Evolutionary conservation across 2,888 invertebrate genomes (phyloP), one percentile per base, ranked within the genome.

Genomic region (Yponomeuta plumbellus): DNA sequence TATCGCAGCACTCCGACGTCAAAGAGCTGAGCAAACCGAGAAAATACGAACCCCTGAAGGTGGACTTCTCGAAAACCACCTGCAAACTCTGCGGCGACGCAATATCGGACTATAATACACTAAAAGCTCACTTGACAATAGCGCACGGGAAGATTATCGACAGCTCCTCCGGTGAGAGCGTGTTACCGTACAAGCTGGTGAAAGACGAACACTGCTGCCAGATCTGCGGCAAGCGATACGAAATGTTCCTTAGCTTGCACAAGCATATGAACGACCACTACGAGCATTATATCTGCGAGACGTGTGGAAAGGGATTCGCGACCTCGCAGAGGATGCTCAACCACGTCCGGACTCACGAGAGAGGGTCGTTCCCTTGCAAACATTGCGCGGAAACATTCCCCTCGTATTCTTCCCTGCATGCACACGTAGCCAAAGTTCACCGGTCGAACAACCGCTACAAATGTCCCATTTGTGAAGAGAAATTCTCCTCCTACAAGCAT

Each of bases 241-340:
- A 90, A 70, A 84, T 86, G 83, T 91, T 91, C 68, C 74, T 89
- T 0, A 87, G 84, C 26, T 75, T 91, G 1, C 90, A 90, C 74
- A 88, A 85, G 67, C 91, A 91, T 52, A 91, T 91, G 90, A 90
- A 90, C 59, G 85, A 85, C 39, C 91, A 91, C 69, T 91, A 85
- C 69, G 86, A 88, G 13, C 88, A 88, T 68, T 88, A 80, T 67
- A 88, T 91, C 3, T 91, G 91, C 62, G 90, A 90, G 69, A 87
- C 83, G n/a, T 91, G 91, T 65, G 91, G 91, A 0, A 90, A 90
- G 70, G 71, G 84, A 1, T 90, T 90, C 66, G 88, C 85, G 0
- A 90, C 90, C 0, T 80, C 81, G 0, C 88, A 88, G 67, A 73
- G 91, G 39, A 84, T 91, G 88, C 75, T 86, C 6, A 89, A 87